These are phyloP conservation scores for Campoletis sonorensis DNA, from an alignment of 1,140 invertebrate species.

Conservation along the genomic window DNA sequence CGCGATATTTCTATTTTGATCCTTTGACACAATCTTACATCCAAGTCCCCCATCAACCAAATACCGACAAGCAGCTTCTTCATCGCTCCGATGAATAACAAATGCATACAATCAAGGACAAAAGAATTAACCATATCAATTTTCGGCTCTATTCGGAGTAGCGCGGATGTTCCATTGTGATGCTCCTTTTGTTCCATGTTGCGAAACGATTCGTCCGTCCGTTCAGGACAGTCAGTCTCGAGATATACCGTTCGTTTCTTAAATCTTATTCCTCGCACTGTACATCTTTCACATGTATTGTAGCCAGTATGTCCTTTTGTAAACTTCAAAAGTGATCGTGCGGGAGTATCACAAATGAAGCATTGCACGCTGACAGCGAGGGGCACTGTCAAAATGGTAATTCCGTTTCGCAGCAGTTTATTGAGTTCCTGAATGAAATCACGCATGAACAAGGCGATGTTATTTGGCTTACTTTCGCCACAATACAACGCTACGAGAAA, in stretches of 20 bases:
- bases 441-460: conserved; percentile 33
- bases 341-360: conserved; percentile 52
- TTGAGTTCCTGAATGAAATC: conserved; percentile 51
- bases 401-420: conserved; percentile 36
- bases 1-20: conserved; percentile 31
- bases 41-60: conserved; percentile 18
- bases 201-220: conserved; percentile 42
- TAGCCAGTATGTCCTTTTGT: conserved; percentile 46
- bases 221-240: background rate
- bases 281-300: conserved; percentile 48
- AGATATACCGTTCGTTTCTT: conserved; percentile 26
- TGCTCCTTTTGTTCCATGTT: conserved; percentile 25
- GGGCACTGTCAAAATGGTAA: conserved; percentile 26
- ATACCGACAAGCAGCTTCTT: conserved; percentile 29
- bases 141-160: background rate
- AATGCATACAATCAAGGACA: conserved; percentile 47
- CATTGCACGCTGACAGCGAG: conserved; percentile 42
- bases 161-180: conserved; percentile 17
- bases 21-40: background rate
- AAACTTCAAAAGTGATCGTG: conserved; percentile 50
- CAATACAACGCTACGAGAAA: conserved; percentile 46
- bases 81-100: conserved; percentile 44
- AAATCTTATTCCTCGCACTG: conserved; percentile 19
- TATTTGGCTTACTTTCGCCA: conserved; percentile 37
- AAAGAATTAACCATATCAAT: conserved; percentile 39